Evolutionary conservation across 2,888 invertebrate species (phyloP).

Genomic region (Tenthredo livida): DNA sequence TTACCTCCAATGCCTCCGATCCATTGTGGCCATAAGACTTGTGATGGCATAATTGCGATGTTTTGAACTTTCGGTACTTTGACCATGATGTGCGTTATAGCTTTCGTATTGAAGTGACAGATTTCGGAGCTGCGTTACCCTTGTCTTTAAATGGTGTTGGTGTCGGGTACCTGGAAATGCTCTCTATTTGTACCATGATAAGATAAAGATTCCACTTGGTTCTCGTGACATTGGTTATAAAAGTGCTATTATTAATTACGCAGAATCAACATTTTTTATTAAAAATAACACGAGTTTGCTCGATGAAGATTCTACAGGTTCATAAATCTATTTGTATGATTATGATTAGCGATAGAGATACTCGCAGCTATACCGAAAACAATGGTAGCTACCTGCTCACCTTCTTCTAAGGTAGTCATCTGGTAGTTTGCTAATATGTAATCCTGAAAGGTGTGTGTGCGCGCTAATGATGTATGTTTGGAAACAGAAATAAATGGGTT

Average conservation of each 20-base stretch:
- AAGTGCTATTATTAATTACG: not conserved
- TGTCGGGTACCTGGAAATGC: conserved; percentile 20
- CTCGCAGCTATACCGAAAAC: not conserved
- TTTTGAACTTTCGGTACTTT: not conserved
- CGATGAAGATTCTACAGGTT: not conserved
- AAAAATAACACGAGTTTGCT: not conserved
- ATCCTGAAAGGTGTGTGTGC: not conserved
- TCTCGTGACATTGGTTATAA: not conserved
- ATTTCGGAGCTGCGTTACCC: not conserved
- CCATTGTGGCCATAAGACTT: conserved; percentile 40
- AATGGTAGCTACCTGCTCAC: not conserved
- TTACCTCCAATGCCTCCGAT: conserved; percentile 39
- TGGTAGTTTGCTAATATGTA: not conserved
- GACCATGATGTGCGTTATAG: not conserved
- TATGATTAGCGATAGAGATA: not conserved
- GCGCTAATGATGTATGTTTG: not conserved
- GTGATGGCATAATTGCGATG: not conserved
- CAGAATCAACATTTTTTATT: not conserved
- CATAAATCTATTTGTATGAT: conserved; percentile 10
- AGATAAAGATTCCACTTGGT: not conserved
- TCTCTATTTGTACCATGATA: conserved; percentile 34
- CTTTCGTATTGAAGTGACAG: not conserved
- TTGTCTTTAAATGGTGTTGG: not conserved
- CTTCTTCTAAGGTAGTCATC: not conserved
- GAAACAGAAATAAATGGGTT: not conserved